These are phyloP conservation scores for Apodemus sylvaticus DNA, from an alignment of 2,113 vertebrate genomes.

Conservation along the genomic window DNA sequence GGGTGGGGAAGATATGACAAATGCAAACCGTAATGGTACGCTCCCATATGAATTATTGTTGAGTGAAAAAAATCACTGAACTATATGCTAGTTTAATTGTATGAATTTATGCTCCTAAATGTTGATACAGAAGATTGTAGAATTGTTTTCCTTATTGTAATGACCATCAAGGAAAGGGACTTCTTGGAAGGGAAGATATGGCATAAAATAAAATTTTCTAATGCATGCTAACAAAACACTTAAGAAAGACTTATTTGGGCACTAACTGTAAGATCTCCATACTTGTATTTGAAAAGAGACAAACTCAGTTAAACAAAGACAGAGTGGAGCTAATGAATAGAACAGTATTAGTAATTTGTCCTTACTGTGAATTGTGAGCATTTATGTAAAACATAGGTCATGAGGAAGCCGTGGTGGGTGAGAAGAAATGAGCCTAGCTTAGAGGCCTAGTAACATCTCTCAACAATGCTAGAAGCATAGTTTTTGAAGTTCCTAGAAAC, in stretches of 20 bases:
- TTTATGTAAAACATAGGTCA: conserved; percentile 13
- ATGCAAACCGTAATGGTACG: neutral
- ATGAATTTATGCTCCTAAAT: neutral
- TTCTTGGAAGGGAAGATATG: neutral
- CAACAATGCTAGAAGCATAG: neutral
- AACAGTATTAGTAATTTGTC: neutral
- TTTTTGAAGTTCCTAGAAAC: neutral
- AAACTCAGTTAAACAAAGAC: neutral
- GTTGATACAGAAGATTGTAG: neutral
- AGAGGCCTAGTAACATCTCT: neutral
- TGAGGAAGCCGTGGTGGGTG: neutral
- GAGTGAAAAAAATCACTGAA: neutral
- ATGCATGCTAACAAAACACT: neutral
- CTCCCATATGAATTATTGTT: neutral
- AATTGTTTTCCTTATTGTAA: neutral
- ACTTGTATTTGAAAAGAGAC: neutral
- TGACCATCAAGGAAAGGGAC: neutral
- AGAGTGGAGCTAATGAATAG: neutral
- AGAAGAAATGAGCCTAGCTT: neutral
- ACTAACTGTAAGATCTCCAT: neutral
- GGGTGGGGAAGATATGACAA: neutral
- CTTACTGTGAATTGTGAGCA: neutral
- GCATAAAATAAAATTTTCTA: neutral
- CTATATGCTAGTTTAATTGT: neutral
- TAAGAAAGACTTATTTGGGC: neutral